Evolutionary conservation across 2,113 vertebrate species (phyloP).

Genomic region (Cyanistes caeruleus): DNA sequence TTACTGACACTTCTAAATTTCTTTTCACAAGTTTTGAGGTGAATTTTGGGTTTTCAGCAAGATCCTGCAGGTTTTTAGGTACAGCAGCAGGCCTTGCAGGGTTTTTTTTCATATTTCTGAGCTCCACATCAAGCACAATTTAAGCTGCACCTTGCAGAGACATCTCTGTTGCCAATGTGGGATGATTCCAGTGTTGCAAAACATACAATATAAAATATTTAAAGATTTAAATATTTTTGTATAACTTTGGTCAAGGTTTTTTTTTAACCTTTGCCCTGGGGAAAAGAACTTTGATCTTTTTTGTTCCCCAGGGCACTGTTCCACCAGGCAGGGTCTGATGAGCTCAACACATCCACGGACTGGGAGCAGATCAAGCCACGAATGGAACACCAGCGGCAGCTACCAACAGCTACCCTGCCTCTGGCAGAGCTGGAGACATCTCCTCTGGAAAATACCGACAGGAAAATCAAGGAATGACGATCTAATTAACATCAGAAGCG

Average conservation of each 20-base stretch:
- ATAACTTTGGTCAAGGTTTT: neutral
- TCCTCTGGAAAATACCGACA: neutral
- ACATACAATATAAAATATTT: no score
- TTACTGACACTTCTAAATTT: neutral
- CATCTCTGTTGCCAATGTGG: accelerated
- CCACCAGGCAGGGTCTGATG: neutral
- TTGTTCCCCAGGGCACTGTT: no score
- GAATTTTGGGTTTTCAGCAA: neutral
- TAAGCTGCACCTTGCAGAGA: neutral
- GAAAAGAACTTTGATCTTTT: neutral
- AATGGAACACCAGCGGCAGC: neutral
- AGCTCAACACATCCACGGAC: no score
- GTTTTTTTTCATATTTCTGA: neutral
- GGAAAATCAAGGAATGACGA: neutral
- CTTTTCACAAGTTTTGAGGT: neutral
- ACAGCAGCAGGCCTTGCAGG: neutral
- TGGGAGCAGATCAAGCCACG: neutral
- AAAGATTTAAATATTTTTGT: neutral
- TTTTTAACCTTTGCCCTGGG: no score
- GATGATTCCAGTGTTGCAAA: neutral
- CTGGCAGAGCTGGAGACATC: neutral
- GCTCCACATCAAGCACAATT: neutral
- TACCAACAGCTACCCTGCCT: neutral
- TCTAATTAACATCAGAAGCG: neutral
- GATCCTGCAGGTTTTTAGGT: neutral